These are phyloP conservation scores for Perizoma flavofasciatum DNA, from an alignment of 2,888 invertebrate genomes.

Conservation along the genomic window DNA sequence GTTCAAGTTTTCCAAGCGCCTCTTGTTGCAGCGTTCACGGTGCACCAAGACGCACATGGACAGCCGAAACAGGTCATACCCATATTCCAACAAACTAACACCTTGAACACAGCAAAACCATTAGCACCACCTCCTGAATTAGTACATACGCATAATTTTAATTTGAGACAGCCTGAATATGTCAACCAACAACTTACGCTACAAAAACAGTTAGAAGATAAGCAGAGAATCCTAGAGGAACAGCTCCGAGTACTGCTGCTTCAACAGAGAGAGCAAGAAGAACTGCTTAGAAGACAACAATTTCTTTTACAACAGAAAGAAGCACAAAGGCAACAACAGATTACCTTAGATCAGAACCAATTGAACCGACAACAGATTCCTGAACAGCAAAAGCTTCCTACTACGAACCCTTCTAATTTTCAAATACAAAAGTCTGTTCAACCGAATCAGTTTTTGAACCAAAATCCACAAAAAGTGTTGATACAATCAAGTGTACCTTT, in stretches of 20 bases:
- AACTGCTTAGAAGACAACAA: constrained; percentile 86
- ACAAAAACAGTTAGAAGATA: constrained; percentile 84
- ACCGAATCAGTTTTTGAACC: constrained; percentile 58
- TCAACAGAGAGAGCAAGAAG: constrained; percentile 88
- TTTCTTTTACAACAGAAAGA: constrained; percentile 65
- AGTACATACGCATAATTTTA: constrained; percentile 45
- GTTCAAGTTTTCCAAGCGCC: constrained; percentile 93
- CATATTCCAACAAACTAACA: constrained; percentile 82
- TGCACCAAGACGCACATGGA: constrained; percentile 91
- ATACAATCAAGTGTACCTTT: constrained; percentile 79
- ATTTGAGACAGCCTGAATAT: constrained; percentile 53
- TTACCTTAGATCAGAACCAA: constrained; percentile 46
- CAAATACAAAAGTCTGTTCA: constrained; percentile 61
- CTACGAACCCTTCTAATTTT: constrained; percentile 61
- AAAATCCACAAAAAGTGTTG: constrained; percentile 66
- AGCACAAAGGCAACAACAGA: constrained; percentile 55
- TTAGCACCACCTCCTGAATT: constrained; percentile 44
- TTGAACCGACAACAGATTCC: constrained; percentile 52
- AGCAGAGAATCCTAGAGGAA: constrained; percentile 87
- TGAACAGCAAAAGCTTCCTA: constrained; percentile 59
- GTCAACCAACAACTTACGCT: constrained; percentile 68
- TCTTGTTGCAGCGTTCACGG: constrained; percentile 92
- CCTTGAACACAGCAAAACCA: constrained; percentile 48
- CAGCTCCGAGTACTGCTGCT: constrained; percentile 87
- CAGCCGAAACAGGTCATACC: constrained; percentile 91